Evolutionary conservation across 2,888 invertebrate species (phyloP).

Genomic region (Eutolmus rufibarbis): DNA sequence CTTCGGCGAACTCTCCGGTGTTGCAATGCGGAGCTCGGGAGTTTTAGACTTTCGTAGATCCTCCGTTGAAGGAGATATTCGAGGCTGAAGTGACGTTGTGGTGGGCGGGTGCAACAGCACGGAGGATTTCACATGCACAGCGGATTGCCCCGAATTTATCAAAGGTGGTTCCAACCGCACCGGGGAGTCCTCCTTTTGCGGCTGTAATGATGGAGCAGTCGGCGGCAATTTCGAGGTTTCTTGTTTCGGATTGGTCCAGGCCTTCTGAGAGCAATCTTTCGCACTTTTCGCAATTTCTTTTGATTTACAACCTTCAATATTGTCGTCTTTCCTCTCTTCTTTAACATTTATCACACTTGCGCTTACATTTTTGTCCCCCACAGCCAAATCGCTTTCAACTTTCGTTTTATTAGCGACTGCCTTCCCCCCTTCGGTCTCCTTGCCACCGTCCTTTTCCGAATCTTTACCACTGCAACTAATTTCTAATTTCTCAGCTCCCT

Average conservation of each 20-base stretch:
- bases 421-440: background rate
- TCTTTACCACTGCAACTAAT: background rate
- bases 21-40: background rate
- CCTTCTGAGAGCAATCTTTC: background rate
- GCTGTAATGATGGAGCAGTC: background rate
- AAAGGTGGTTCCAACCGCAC: background rate
- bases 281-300: background rate
- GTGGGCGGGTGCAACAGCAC: background rate
- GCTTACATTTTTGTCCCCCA: background rate
- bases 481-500: background rate
- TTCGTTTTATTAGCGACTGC: background rate
- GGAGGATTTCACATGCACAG: background rate
- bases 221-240: background rate
- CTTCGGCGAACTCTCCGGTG: background rate
- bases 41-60: background rate
- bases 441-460: background rate
- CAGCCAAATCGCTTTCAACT: background rate
- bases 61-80: background rate
- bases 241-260: background rate
- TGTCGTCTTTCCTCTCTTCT: background rate
- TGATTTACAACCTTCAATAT: background rate
- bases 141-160: background rate
- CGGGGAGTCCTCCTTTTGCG: background rate
- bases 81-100: background rate
- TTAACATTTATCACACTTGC: background rate